These are phyloP conservation scores for Tenualosa ilisha DNA, from an alignment of 2,797 vertebrate species.

Conservation along the genomic window DNA sequence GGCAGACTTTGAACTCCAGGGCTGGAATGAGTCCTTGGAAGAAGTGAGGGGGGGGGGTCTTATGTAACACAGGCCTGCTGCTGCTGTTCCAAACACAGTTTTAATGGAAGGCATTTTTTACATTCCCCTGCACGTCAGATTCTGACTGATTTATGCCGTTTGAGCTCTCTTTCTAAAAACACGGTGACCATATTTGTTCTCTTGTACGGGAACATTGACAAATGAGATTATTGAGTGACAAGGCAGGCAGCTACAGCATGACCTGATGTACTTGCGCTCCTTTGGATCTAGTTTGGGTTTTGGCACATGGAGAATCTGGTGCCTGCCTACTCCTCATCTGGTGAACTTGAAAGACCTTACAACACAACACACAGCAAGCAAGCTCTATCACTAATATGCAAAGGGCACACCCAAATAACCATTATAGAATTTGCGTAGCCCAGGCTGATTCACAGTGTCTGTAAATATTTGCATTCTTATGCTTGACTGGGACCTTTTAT, in stretches of 20 bases:
- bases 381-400: background rate
- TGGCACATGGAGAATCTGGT: background rate
- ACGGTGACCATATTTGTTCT: background rate
- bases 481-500: background rate
- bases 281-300: background rate
- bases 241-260: background rate
- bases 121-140: background rate
- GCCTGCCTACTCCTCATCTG: background rate
- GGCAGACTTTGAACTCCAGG: conserved; percentile 24
- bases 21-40: conserved; percentile 22
- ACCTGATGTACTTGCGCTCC: background rate
- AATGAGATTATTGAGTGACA: background rate
- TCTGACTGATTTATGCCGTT: conserved; percentile 1
- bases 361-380: background rate
- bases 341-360: conserved; percentile 22
- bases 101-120: background rate
- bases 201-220: background rate
- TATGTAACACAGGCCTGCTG: conserved; percentile 22
- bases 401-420: conserved; percentile 7
- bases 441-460: background rate
- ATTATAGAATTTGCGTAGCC: background rate
- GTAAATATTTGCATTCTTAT: background rate
- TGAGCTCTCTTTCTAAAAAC: background rate
- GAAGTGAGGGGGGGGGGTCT: background rate
- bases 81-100: conserved; percentile 6